Percentiles rank a stretch among this genome's conserved stretches.
These are phyloP conservation scores for Siphamia tubifer DNA, from an alignment of 2,113 vertebrate species.

Conservation along the genomic window DNA sequence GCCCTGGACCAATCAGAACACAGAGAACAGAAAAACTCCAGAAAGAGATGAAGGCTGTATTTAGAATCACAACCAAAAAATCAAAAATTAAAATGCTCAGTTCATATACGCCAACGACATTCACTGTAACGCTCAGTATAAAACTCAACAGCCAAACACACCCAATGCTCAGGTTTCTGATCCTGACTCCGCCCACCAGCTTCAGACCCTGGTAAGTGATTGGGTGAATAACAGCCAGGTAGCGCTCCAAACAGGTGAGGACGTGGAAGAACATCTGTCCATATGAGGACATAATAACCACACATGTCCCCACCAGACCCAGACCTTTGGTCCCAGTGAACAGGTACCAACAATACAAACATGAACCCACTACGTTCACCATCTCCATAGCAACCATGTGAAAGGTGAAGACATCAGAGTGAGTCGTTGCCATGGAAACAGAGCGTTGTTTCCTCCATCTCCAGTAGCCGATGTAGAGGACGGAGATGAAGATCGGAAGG, in stretches of 20 bases:
- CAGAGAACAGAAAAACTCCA: not conserved
- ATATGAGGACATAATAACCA: no score
- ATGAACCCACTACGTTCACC: not conserved
- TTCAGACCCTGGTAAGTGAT: not conserved
- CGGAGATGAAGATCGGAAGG: not conserved
- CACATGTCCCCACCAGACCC: no score
- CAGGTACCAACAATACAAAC: not conserved
- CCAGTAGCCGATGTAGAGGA: not conserved
- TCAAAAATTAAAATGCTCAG: no score
- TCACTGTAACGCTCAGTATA: not conserved
- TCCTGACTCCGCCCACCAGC: not conserved
- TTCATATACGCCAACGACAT: no score
- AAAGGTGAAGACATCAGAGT: not conserved
- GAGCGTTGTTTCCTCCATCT: not conserved
- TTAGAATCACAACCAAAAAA: no score
- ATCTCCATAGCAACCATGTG: not conserved
- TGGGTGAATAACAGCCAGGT: conserved; percentile 38
- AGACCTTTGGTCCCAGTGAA: no score
- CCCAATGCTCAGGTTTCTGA: conserved; percentile 9
- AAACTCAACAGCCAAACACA: conserved; percentile 19
- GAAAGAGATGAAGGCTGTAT: not conserved
- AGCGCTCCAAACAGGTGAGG: conserved; percentile 41
- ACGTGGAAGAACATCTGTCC: not conserved
- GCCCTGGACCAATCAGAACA: not conserved
- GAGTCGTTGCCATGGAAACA: not conserved